Evolutionary conservation across 2,113 vertebrate genomes (phyloP), one percentile per base, ranked within the genome.

Genomic region (Paedocypris sp.): DNA sequence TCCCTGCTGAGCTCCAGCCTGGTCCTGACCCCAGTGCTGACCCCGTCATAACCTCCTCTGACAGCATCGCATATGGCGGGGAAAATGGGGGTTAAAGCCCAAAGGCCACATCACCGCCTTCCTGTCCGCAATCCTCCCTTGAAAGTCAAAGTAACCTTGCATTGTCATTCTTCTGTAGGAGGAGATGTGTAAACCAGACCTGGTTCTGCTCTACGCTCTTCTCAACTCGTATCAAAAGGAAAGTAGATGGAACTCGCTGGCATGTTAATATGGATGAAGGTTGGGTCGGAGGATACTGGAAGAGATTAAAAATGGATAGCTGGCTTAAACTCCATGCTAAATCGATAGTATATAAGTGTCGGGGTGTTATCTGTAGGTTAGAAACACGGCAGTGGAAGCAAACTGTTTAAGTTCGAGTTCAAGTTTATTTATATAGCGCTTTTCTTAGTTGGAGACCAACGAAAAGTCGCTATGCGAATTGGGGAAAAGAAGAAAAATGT

Each of bases 21-120:
- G 46, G 65, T 54, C 51, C 7, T 61, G 62, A 72, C 60, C 65
- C 39, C 19, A n/a, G 7, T 29, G 18, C 15, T 59, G 47, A 64
- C 70, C 70, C 70, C 59, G 66, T 72, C 58, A 66, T 68, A 68
- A 68, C 70, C 70, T 54, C 52, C 33, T 57, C 66, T 72, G 70
- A 68, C 66, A 72, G 70, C 57, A 39, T 58, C 47, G 38, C 66
- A 68, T 61, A 72, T 72, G 70, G 70, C 47, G 58, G 51, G 46
- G 62, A 68, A 68, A 66, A 72, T 61, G 52, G 62, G 70, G 70
- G 70, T 72, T 68, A 68, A 72, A 65, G 58, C 70, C 70, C 70
- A 66, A 49, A 66, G 70, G 70, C 62, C 62, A 68, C 57, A 68
- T 68, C 68, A 58, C 36, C 4, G 39, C 39, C 42, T 15, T 38